Base-by-base conservation (phyloP, 2,113 vertebrate species). In the Oncorhynchus keta region DNA sequence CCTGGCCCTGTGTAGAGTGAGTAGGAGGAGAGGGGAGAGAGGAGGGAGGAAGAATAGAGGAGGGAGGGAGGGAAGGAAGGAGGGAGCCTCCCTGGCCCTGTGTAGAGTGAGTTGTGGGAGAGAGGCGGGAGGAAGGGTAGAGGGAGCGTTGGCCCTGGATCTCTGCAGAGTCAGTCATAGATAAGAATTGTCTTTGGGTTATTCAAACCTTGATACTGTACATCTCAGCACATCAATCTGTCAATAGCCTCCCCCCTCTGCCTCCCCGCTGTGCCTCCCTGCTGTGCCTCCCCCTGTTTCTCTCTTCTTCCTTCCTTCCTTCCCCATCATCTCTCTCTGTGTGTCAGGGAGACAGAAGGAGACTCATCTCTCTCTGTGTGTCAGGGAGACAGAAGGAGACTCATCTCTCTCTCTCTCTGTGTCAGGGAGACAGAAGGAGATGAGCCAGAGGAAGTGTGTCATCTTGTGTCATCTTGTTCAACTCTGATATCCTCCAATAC, bases 401-500 rank as follows among this genome's bases (percentile, higher is more conserved):
- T 45, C 39, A 9, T 14, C 55, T 57, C 16, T 57, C 12, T 55
- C 24, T 24, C 13, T 57, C 4, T 57, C 79, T 89, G 81, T 51
- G 9, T 79, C 75, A 71, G 78, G 57, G 80, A 85, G 87, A 88
- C 85, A 85, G 84, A 85, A 82, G 79, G 77, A 90, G 86, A 76
- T 70, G 78, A 85, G 79, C 83, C 69, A 79, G 73, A 76, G 79
- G 81, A 89, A 88, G 83, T 84, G 76, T 92, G 86, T 91, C 89
- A 85, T 89, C 84, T 45, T 45, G 39, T 45, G 39, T 2, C 9
- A 45, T 45, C 39, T 89, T 83, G 79, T 87, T 85, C 82, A 81
- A 83, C 51, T 77, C 91, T 91, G 91, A 91, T 84, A 93, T 90
- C 88, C 84, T 82, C 39, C 39, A 45, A 45, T 9, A 45, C 39